phyloP scores from a whole-genome alignment of 2,888 invertebrate species.

The Hydriomena furcata region DNA sequence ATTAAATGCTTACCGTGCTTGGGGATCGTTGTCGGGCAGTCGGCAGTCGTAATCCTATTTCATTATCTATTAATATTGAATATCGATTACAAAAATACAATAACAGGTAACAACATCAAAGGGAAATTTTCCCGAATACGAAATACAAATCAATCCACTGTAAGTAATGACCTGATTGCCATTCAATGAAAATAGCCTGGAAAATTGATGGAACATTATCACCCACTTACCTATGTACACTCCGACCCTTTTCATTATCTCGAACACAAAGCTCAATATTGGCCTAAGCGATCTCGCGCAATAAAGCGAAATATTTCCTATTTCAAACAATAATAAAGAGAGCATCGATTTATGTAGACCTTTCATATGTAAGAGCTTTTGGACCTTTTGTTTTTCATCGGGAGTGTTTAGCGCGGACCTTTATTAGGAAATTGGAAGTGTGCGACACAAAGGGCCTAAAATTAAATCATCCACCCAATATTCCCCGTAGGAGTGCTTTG shows the following conservation, averaged over 20 bases:
- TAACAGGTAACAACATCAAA: slow-evolving; percentile 5
- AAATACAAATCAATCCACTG: slow-evolving; percentile 18
- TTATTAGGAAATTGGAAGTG: slow-evolving; percentile 73
- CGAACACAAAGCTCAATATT: slow-evolving; percentile 39
- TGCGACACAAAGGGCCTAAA: slow-evolving; percentile 72
- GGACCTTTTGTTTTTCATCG: slow-evolving; percentile 62
- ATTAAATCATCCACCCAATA: slow-evolving; percentile 75
- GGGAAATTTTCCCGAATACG: too few species aligned
- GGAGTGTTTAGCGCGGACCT: slow-evolving; percentile 58
- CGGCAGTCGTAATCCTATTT: too few species aligned
- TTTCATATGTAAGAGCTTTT: slow-evolving; percentile 53
- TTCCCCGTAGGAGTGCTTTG: slow-evolving; percentile 62
- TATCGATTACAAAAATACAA: slow-evolving; percentile 5
- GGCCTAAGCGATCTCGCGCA: slow-evolving; percentile 38
- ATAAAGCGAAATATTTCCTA: slow-evolving; percentile 53
- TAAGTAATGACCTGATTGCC: slow-evolving; percentile 21
- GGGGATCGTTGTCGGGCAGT: too few species aligned
- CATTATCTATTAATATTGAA: too few species aligned
- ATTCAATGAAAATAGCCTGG: slow-evolving; percentile 18
- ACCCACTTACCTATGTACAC: slow-evolving; percentile 30
- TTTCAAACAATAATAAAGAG: slow-evolving; percentile 58
- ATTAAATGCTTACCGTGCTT: too few species aligned
- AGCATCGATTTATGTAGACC: slow-evolving; percentile 60
- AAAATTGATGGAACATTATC: slow-evolving; percentile 34
- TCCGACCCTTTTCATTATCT: slow-evolving; percentile 40